Conservation (phyloP, 1,140 invertebrate species). For the Penaeus japonicus region DNA sequence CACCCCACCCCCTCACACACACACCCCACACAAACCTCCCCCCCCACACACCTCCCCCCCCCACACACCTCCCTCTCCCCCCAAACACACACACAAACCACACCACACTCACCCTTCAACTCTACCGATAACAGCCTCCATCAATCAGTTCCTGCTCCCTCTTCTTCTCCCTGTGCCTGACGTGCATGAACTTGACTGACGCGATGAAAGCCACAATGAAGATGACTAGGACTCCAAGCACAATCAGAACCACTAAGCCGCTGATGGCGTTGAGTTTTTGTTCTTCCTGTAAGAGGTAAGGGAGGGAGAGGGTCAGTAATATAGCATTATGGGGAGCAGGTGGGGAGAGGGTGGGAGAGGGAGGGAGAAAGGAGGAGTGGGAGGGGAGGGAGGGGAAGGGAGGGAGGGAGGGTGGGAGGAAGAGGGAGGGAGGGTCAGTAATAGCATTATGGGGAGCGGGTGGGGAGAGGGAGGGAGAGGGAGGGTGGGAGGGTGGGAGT, state of each 20-base stretch:
- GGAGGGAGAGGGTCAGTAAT: neutral
- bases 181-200: constrained; percentile 20
- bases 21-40: too few species aligned
- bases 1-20: too few species aligned
- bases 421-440: neutral
- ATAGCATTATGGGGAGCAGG: neutral
- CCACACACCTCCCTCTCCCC: too few species aligned
- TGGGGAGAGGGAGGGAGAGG: neutral
- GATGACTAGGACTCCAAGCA: neutral
- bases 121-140: neutral
- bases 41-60: too few species aligned
- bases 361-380: neutral
- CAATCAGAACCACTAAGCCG: constrained; percentile 11
- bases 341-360: neutral
- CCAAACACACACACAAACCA: too few species aligned
- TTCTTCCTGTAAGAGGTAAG: neutral
- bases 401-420: too few species aligned
- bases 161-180: neutral
- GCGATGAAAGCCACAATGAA: constrained; percentile 1
- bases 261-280: neutral
- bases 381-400: too few species aligned
- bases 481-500: neutral
- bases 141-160: neutral
- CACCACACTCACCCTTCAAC: neutral
- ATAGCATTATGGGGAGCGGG: neutral